Evolutionary conservation across 2,888 invertebrate genomes (phyloP), one percentile per base, ranked within the genome.

Genomic region (Leptura quadrifasciata): DNA sequence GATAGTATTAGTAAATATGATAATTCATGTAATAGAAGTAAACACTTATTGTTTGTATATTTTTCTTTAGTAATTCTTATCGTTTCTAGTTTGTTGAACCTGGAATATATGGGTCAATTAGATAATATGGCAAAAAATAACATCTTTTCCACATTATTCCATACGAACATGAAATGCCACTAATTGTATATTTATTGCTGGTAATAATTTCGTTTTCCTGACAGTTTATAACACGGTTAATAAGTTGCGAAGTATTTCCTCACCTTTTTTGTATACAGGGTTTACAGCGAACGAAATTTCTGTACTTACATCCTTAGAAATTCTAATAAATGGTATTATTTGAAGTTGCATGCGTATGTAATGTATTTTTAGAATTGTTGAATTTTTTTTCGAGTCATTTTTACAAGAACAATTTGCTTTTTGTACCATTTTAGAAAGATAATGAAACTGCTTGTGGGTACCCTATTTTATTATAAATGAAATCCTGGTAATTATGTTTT

Each of bases 51-150:
- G 83, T 83, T 79, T 81, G 83, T 84, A 77, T 83, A 80, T 84
- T 84, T 83, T 84, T 84, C 82, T 84, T 84, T 84, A 78, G 82
- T 81, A 80, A 80, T 74, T 80, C 81, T 85, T 85, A 84, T 85
- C 84, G 75, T 64, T 74, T 47, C 17, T 24, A 70, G 80, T 82
- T 78, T 75, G 73, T 61, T 78, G 80, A 78, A 80, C 80, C 71
- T 72, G 79, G 75, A 76, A 78, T 83, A 86, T 86, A 84, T 86
- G 81, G 86, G 86, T 86, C 86, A 86, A 82, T 82, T 77, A 84
- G 86, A 86, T 86, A 86, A 85, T 82, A 81, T 81, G 76, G 81
- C 80, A 70, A 81, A 80, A 81, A 72, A 77, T 72, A 79, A 72
- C 70, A 60, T 71, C 58, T 69, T 71, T 71, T n/a, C 65, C 52